phyloP scores from a whole-genome alignment of 2,113 vertebrate species.

The Microtus richardsoni region DNA sequence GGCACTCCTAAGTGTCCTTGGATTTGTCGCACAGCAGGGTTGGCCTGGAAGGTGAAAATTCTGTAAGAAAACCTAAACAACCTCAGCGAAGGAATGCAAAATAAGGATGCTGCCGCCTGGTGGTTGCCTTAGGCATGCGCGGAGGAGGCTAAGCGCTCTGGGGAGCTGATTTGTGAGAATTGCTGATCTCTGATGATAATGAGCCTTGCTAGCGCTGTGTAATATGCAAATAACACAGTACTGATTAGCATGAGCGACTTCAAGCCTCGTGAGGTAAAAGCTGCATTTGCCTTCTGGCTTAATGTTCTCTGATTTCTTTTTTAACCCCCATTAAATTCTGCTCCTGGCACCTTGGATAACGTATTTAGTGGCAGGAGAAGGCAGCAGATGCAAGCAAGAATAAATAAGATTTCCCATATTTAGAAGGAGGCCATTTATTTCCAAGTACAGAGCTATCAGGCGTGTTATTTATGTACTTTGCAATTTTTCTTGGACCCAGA shows the following conservation, averaged over 20 bases:
- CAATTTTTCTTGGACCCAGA: background rate
- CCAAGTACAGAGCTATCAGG: conserved; percentile 63
- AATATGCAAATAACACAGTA: conserved; percentile 38
- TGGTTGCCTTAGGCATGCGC: background rate
- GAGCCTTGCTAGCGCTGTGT: conserved; percentile 13
- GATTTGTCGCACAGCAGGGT: conserved; percentile 73
- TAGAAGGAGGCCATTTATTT: conserved; percentile 77
- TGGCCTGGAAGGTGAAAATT: background rate
- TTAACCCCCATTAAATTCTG: conserved; percentile 73
- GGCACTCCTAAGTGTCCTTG: conserved; percentile 28
- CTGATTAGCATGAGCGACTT: conserved; percentile 65
- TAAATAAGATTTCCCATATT: conserved; percentile 57
- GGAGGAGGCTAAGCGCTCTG: background rate
- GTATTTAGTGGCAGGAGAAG: conserved; percentile 68
- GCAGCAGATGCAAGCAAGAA: conserved; percentile 64
- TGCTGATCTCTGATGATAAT: conserved; percentile 41
- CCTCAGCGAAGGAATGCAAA: background rate
- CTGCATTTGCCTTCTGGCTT: conserved; percentile 63
- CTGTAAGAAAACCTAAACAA: background rate
- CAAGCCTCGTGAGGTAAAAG: background rate
- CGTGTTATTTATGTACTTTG: conserved; percentile 43
- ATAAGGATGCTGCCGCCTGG: conserved; percentile 76
- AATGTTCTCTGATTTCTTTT: background rate
- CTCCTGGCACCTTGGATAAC: conserved; percentile 58
- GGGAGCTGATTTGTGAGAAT: fast-evolving